Conservation (phyloP, 2,797 vertebrate species). For the Acridotheres tristis region DNA sequence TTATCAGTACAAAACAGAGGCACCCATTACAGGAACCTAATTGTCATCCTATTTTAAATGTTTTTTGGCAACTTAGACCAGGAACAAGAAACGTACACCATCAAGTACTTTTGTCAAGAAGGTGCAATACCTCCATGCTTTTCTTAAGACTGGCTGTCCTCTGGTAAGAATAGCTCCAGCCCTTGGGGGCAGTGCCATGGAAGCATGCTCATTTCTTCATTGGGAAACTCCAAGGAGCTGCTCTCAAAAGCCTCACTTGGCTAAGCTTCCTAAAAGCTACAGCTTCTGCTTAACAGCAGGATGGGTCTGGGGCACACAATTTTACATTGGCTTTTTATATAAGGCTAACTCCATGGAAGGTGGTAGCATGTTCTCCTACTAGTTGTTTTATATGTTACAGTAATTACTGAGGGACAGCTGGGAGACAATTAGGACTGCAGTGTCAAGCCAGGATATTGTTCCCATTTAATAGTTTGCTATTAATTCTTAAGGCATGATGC, state of each 20-base stretch:
- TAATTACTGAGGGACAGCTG: neutral
- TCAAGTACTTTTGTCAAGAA: neutral
- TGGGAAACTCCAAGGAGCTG: neutral
- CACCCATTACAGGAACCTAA: neutral
- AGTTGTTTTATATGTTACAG: neutral
- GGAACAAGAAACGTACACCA: neutral
- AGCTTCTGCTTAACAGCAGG: neutral
- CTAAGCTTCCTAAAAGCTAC: neutral
- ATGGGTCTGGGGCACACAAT: neutral
- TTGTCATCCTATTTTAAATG: neutral
- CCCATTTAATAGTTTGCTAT: neutral
- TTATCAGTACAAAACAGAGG: neutral
- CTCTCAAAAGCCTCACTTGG: neutral
- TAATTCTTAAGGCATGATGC: neutral
- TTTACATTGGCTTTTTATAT: neutral
- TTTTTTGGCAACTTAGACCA: neutral
- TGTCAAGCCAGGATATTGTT: neutral
- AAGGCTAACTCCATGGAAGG: neutral
- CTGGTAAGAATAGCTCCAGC: neutral
- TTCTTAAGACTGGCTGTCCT: neutral
- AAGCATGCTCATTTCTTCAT: neutral
- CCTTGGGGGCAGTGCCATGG: neutral
- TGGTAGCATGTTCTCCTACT: neutral
- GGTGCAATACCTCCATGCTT: neutral
- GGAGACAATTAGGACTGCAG: neutral